A percentile compares a stretch with the other conserved stretches of the same genome.
phyloP scores from a whole-genome alignment of 2,113 vertebrate genomes.

The Salvator merianae region DNA sequence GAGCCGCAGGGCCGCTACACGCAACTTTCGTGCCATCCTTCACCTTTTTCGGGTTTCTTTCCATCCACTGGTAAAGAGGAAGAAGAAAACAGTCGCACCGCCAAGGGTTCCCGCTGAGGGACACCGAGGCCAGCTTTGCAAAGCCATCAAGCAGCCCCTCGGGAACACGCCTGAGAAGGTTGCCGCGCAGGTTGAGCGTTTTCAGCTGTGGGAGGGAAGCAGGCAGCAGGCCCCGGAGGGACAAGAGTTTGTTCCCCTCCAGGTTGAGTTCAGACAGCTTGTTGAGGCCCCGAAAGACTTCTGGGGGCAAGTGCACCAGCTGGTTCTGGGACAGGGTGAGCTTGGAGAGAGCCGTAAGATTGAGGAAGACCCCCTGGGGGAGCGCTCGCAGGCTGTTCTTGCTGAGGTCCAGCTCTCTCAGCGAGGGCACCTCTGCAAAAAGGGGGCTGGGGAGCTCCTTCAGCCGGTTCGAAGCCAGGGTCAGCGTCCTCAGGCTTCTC shows the following conservation, averaged over 20 bases:
- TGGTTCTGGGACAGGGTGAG: conserved; percentile 76
- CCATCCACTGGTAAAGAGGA: conserved; percentile 70
- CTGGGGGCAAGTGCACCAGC: conserved; percentile 63
- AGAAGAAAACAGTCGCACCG: conserved; percentile 82
- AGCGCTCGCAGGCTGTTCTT: conserved; percentile 72
- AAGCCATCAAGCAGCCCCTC: conserved; percentile 61
- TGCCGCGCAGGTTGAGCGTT: conserved; percentile 68
- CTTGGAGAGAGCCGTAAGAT: conserved; percentile 70
- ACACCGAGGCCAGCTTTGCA: conserved; percentile 65
- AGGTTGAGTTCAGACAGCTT: conserved; percentile 75
- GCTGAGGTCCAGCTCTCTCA: conserved; percentile 72
- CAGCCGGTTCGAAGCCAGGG: conserved; percentile 70
- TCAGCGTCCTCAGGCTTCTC: conserved; percentile 69
- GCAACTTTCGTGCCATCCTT: conserved; percentile 21
- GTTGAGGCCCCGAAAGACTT: conserved; percentile 72
- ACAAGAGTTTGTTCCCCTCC: conserved; percentile 65
- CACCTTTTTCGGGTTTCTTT: conserved; percentile 53
- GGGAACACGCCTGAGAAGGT: conserved; percentile 68
- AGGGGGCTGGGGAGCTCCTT: conserved; percentile 61
- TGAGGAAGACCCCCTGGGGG: conserved; percentile 68
- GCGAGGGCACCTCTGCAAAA: conserved; percentile 54
- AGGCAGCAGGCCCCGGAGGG: conserved; percentile 64
- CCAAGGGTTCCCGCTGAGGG: conserved; percentile 80
- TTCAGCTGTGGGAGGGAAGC: conserved; percentile 65
- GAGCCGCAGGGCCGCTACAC: conserved; percentile 70